phyloP scores from a whole-genome alignment of 2,797 vertebrate species.

The Lophura swinhoii region DNA sequence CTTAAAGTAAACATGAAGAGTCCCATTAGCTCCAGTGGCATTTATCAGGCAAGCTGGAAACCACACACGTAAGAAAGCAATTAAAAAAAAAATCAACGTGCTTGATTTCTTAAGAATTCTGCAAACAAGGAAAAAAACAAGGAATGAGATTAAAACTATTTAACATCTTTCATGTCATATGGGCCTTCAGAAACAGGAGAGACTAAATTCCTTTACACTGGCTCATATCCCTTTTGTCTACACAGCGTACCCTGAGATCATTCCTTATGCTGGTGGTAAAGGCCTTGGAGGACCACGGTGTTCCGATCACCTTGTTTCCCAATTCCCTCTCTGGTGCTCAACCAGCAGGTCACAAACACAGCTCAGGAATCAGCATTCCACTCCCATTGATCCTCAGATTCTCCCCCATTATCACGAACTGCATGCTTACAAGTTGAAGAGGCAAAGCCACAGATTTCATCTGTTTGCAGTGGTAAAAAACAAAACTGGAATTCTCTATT shows the following conservation, averaged over 20 bases:
- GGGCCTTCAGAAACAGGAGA: conserved; percentile 16
- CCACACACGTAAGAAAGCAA: neutral
- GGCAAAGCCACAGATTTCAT: neutral
- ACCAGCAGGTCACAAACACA: neutral
- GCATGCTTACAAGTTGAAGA: neutral
- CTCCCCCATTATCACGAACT: neutral
- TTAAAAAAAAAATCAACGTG: neutral
- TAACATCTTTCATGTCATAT: conserved; percentile 16
- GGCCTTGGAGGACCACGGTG: neutral
- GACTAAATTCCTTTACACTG: conserved; percentile 25
- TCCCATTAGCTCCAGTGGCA: conserved; percentile 41
- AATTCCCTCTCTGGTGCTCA: neutral
- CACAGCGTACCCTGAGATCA: neutral
- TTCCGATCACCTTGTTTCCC: neutral
- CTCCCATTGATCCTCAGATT: neutral
- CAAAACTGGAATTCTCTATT: neutral
- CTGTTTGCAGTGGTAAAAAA: neutral
- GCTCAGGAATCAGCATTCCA: neutral
- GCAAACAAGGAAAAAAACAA: conserved; percentile 41
- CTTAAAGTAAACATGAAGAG: conserved; percentile 43
- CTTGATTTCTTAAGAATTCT: conserved; percentile 20
- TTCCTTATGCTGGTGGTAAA: neutral
- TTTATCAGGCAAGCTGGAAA: conserved; percentile 36
- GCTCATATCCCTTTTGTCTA: neutral
- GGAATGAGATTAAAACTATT: conserved; percentile 57